These are phyloP conservation scores for Pinna nobilis DNA, from an alignment of 1,140 invertebrate genomes.

Conservation along the genomic window DNA sequence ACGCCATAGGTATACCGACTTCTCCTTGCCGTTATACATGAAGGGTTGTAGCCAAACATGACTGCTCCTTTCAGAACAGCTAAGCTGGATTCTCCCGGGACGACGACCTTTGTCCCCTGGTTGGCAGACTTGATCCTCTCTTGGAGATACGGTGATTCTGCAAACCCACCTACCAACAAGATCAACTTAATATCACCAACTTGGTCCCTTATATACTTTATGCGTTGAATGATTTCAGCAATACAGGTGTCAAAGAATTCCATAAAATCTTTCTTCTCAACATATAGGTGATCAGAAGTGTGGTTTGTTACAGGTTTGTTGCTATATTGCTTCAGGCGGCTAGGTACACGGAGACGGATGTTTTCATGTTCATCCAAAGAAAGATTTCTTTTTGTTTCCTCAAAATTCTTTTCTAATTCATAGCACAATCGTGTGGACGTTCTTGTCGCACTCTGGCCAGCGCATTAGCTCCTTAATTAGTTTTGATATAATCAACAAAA, in stretches of 20 bases:
- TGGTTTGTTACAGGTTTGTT: not conserved
- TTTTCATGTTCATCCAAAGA: not conserved
- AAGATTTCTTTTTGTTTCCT: constrained; percentile 8
- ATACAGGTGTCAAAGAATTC: constrained; percentile 7
- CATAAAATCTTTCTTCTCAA: constrained; percentile 4
- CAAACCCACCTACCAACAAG: constrained; percentile 9
- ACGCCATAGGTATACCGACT: constrained; percentile 13
- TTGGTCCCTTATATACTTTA: not conserved
- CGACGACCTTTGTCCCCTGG: not conserved
- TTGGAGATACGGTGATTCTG: not conserved
- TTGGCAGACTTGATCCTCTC: not conserved
- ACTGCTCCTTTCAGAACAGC: constrained; percentile 12
- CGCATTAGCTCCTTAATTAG: too few species aligned
- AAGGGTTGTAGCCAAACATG: constrained; percentile 6
- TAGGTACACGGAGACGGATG: constrained; percentile 1
- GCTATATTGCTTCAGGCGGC: not conserved
- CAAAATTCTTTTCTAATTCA: constrained; percentile 8
- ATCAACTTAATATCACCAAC: not conserved
- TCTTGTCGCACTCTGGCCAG: too few species aligned
- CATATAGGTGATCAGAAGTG: constrained; percentile 2
- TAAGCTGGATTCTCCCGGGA: not conserved
- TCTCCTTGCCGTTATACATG: not conserved
- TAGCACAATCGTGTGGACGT: too few species aligned
- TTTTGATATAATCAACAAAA: too few species aligned
- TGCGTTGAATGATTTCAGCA: not conserved